These are phyloP conservation scores for Schrankia costaestrigalis DNA, from an alignment of 2,888 invertebrate genomes.

Conservation along the genomic window DNA sequence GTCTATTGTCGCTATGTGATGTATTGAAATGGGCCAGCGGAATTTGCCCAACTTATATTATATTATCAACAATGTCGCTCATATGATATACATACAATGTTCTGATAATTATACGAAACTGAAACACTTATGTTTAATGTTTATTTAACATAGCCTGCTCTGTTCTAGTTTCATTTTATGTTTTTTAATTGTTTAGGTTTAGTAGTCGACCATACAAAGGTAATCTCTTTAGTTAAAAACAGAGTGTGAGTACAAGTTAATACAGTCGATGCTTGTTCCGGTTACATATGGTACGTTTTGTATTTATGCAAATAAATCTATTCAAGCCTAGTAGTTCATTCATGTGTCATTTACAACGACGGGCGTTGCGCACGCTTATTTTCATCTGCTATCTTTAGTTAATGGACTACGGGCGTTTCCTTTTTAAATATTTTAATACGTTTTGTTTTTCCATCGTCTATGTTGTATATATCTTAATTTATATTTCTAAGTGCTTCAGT, in stretches of 20 bases:
- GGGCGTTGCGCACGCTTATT: slow-evolving; percentile 14
- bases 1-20: slow-evolving; percentile 34
- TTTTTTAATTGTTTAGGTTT: too few relatives aligned
- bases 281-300: slow-evolving; percentile 25
- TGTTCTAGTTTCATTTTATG: too few relatives aligned
- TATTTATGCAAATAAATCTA: slow-evolving; percentile 34
- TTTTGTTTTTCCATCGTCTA: slow-evolving; percentile 26
- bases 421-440: slow-evolving; percentile 32
- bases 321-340: slow-evolving; percentile 33
- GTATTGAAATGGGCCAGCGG: slow-evolving; percentile 47
- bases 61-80: slow-evolving; percentile 24
- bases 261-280: slow-evolving; percentile 17
- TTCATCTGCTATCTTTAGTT: slow-evolving; percentile 18
- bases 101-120: slow-evolving; percentile 21
- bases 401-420: slow-evolving; percentile 23
- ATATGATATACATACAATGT: slow-evolving; percentile 26
- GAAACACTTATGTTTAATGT: slow-evolving; percentile 18
- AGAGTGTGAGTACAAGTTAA: too few relatives aligned
- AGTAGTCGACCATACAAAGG: too few relatives aligned
- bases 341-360: slow-evolving; percentile 39
- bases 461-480: slow-evolving; percentile 35
- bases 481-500: slow-evolving; percentile 38
- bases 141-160: neutral
- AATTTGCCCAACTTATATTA: slow-evolving; percentile 42
- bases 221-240: too few relatives aligned